phyloP scores from a whole-genome alignment of 2,888 invertebrate genomes.

The Sesia apiformis region DNA sequence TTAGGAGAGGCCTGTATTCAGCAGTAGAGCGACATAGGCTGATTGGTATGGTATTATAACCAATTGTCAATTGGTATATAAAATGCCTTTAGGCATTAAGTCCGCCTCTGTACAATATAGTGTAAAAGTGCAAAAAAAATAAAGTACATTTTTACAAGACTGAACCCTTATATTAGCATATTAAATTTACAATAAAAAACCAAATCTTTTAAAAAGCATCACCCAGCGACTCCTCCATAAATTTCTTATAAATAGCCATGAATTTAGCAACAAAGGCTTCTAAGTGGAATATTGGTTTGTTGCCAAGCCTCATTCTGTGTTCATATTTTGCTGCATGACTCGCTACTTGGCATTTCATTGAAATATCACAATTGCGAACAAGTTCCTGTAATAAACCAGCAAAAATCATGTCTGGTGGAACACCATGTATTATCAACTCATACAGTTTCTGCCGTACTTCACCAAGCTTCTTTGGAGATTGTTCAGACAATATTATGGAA shows the following conservation, averaged over 20 bases:
- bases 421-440: slow-evolving; percentile 94
- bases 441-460: slow-evolving; percentile 92
- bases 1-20: too few relatives aligned
- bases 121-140: too few relatives aligned
- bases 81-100: too few relatives aligned
- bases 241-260: slow-evolving; percentile 94
- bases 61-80: too few relatives aligned
- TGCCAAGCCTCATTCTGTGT: slow-evolving; percentile 92
- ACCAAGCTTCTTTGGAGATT: slow-evolving; percentile 87
- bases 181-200: too few relatives aligned
- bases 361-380: slow-evolving; percentile 91
- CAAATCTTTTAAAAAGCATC: slow-evolving; percentile 45
- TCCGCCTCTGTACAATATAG: too few relatives aligned
- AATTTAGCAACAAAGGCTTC: slow-evolving; percentile 98
- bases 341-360: slow-evolving; percentile 89
- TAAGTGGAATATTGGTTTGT: slow-evolving; percentile 95
- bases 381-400: slow-evolving; percentile 88
- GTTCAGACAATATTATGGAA: slow-evolving; percentile 87
- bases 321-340: slow-evolving; percentile 92
- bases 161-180: too few relatives aligned
- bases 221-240: slow-evolving; percentile 82
- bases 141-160: too few relatives aligned
- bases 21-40: too few relatives aligned
- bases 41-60: too few relatives aligned
- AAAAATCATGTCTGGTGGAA: slow-evolving; percentile 94